Conservation (phyloP, 2,797 vertebrate species). For the Acipenser transmontanus region DNA sequence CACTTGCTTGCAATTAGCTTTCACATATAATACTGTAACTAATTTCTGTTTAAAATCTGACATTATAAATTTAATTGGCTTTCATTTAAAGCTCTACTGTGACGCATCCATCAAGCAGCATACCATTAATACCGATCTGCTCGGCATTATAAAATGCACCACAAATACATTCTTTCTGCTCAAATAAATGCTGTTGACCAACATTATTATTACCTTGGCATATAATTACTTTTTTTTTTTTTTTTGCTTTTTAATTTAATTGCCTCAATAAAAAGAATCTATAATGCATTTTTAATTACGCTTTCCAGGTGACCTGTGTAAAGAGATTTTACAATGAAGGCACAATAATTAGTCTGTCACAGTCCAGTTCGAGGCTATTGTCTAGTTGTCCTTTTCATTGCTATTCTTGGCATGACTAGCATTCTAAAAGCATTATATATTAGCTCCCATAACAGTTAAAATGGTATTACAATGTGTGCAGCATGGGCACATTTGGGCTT, state of each 20-base stretch:
- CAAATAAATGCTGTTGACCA: slow-evolving; percentile 96
- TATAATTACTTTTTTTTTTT: slow-evolving; percentile 80
- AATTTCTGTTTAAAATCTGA: slow-evolving; percentile 87
- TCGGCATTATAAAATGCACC: slow-evolving; percentile 72
- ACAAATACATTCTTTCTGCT: slow-evolving; percentile 71
- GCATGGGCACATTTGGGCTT: slow-evolving; percentile 64
- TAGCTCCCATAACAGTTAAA: slow-evolving; percentile 73
- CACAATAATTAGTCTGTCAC: slow-evolving; percentile 97
- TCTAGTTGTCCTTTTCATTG: slow-evolving; percentile 80
- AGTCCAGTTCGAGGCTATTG: slow-evolving; percentile 93
- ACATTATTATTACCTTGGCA: slow-evolving; percentile 92
- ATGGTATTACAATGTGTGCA: slow-evolving; percentile 71
- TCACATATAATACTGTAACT: slow-evolving; percentile 61
- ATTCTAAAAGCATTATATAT: slow-evolving; percentile 76
- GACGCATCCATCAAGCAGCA: slow-evolving; percentile 83
- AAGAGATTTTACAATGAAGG: slow-evolving; percentile 93
- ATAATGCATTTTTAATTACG: slow-evolving; percentile 99
- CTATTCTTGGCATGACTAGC: slow-evolving; percentile 80
- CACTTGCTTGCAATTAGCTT: slow-evolving; percentile 62
- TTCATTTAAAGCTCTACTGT: slow-evolving; percentile 77
- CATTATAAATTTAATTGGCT: slow-evolving; percentile 97
- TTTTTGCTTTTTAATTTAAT: slow-evolving; percentile 96
- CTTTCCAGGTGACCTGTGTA: slow-evolving; percentile 95
- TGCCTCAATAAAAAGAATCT: slow-evolving; percentile 96
- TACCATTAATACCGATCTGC: slow-evolving; percentile 75